Evolutionary conservation across 2,888 invertebrate genomes (phyloP).

Genomic region (Pyrrhosoma nymphula): DNA sequence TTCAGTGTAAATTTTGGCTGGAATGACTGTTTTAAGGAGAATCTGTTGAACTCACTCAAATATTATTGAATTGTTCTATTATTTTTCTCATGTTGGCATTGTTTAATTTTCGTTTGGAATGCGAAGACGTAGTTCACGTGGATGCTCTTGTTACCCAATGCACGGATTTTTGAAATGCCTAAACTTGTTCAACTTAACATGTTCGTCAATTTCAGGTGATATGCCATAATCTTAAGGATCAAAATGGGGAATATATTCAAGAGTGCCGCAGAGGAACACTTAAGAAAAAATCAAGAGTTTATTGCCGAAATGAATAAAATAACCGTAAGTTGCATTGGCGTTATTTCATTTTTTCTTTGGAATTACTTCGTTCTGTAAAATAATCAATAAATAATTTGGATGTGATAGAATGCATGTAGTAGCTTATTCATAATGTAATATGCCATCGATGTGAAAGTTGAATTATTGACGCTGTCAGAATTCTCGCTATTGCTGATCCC

Average conservation of each 20-base stretch:
- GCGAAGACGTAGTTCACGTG: not conserved
- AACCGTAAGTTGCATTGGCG: conserved; percentile 78
- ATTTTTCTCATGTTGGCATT: not conserved
- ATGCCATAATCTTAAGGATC: not conserved
- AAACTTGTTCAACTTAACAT: not conserved
- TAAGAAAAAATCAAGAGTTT: conserved; percentile 85
- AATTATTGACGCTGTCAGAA: too few species aligned
- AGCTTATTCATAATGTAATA: too few species aligned
- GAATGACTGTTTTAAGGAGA: too few species aligned
- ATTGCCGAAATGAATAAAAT: conserved; percentile 84
- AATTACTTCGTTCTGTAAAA: not conserved
- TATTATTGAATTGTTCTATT: too few species aligned
- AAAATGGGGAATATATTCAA: conserved; percentile 82
- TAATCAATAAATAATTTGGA: too few species aligned
- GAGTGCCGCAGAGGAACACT: conserved; percentile 84
- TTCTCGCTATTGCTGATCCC: too few species aligned
- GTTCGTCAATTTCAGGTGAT: not conserved
- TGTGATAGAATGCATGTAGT: too few species aligned
- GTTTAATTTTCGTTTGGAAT: not conserved
- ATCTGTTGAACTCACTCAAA: too few species aligned
- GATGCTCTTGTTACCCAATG: not conserved
- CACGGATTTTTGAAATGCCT: not conserved
- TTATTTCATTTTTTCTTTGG: not conserved
- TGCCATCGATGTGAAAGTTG: too few species aligned
- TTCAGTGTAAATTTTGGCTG: too few species aligned